These are phyloP conservation scores for Zoroaster sp. DNA, from an alignment of 53 echinoderm and acorn worm genomes.

Conservation along the genomic window DNA sequence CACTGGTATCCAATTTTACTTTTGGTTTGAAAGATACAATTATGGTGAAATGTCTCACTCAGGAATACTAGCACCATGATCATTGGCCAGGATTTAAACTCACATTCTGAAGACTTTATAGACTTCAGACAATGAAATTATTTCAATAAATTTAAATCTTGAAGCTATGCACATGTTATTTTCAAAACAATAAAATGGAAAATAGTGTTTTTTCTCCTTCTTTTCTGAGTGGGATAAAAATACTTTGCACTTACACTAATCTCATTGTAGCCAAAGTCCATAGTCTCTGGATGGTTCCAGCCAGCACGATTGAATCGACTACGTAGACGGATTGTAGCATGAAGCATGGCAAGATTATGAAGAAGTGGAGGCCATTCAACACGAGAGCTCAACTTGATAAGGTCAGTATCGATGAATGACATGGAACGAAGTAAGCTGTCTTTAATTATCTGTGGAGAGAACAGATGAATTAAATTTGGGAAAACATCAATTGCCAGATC, in stretches of 20 bases:
- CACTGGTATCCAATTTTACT: no score
- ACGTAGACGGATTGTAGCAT: conserved; percentile 79
- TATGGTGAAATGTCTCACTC: neutral
- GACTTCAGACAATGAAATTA: no score
- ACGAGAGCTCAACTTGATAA: conserved; percentile 76
- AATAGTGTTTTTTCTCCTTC: no score
- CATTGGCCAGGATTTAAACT: neutral
- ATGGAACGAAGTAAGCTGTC: conserved; percentile 74
- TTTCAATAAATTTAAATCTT: no score
- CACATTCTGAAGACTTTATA: no score
- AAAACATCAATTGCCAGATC: no score
- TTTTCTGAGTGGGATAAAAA: neutral
- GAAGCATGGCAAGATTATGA: conserved; percentile 94
- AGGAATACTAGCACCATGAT: neutral
- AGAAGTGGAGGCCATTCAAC: conserved; percentile 87
- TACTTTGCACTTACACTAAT: conserved; percentile 64
- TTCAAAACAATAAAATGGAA: no score
- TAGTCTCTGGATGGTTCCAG: conserved; percentile 87
- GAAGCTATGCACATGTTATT: no score
- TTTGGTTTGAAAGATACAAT: no score
- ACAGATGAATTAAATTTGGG: no score
- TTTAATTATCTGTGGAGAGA: conserved; percentile 70
- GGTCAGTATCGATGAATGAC: conserved; percentile 68
- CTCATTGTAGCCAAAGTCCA: conserved; percentile 92
- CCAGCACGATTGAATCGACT: conserved; percentile 83